Evolutionary conservation across 2,888 invertebrate genomes (phyloP), one percentile per base, ranked within the genome.

Genomic region (Nemotelus nigrinus): DNA sequence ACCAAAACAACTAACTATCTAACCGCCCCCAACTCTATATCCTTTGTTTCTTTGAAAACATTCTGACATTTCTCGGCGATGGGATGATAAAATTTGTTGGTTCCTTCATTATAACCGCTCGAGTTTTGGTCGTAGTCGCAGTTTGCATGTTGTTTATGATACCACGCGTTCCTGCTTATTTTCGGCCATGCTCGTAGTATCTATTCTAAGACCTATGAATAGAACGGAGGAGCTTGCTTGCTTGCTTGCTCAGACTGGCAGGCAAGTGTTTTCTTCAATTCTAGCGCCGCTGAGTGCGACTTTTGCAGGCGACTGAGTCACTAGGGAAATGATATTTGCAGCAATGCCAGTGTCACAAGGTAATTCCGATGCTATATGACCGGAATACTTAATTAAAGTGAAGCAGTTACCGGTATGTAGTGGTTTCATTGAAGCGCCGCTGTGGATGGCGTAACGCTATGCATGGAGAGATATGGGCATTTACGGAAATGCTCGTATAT

Each of bases 291-390:
- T 25, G 25, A 25, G 25, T 25, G 1, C 25, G 25, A 25, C 25
- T 25, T 25, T 25, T 25, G 25, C 25, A 25, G 25, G 25, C 25
- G 25, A 25, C 25, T 25, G 25, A 25, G 25, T 25, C 25, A 25
- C 25, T 25, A 25, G 25, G 25, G 25, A 25, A 25, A 25, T 25
- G 25, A 25, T 25, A 25, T 25, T 25, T 25, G 25, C 25, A 25
- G n/a, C 57, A 5, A 57, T 57, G 57, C 57, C 57, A 57, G 3
- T 57, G 57, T 57, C 57, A 57, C 57, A 57, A 57, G 57, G 57
- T 57, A 57, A 57, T 57, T 57, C 25, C 57, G 57, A 25, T 57
- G 5, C n/a, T 57, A 57, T 57, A 57, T 57, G 57, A 57, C 57
- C 5, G 57, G 57, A 8, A 57, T 57, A 57, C 25, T 57, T 25